Evolutionary conservation across 2,797 vertebrate species (phyloP), one percentile per base, ranked within the genome.

Genomic region (Gymnoscopelus microlampas): DNA sequence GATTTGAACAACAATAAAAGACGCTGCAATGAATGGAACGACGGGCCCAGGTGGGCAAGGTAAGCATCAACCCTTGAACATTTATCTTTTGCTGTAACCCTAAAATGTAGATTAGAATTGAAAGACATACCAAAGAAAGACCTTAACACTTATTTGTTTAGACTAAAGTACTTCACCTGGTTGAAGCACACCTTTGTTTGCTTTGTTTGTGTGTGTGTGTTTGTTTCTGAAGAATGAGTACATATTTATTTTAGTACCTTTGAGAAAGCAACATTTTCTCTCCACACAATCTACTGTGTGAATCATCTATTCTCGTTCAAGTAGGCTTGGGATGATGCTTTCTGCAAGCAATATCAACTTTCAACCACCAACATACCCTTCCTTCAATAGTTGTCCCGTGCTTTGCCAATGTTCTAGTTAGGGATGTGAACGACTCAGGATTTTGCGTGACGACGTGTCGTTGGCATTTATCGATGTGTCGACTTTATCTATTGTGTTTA

Each of bases 11-110:
- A 48, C 39, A 73, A 57, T 7, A n/a, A 10, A 60, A 63, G 61
- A 61, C 57, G 7, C 49, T 1, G 12, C 66, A 53, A 89, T 90
- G 85, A 85, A 44, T 11, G 58, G 9, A 44, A 79, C 62, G 1
- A 65, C 69, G 10, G 50, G 71, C 10, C 66, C 77, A 64, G 71
- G 78, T 53, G 81, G 74, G 60, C 2, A 2, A 0, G 79, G 91
- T 92, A 86, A 63, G 85, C 60, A 11, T 63, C n/a, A n/a, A 15
- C 66, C 49, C 35, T 65, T 8, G 11, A 39, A 8, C 15, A 13
- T 65, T 9, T 59, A 13, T 47, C 12, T 44, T 35, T 57, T 50
- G 12, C 14, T 50, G 10, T 0, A 19, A 12, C 4, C 58, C 39
- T 44, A 39, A 60, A 60, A 60, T 3, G 2, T 32, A 3, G 9